Conservation (phyloP, 2,797 vertebrate genomes). For the Nannoperca obscura region DNA sequence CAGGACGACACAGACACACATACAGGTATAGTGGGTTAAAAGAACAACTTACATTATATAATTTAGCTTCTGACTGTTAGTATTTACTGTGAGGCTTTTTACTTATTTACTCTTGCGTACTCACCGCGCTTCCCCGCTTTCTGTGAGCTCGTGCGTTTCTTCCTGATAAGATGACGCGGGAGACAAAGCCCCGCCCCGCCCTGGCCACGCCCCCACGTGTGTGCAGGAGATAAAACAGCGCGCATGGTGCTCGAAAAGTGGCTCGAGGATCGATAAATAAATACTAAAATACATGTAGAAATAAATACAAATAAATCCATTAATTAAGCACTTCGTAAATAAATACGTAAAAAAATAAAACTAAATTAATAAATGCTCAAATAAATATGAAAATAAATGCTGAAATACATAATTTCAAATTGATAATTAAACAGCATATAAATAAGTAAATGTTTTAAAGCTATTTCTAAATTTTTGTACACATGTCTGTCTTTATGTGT, state of each 20-base stretch:
- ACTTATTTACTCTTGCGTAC: background rate
- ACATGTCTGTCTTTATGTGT: too few relatives aligned
- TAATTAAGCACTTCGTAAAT: too few relatives aligned
- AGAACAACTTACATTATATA: fast-evolving
- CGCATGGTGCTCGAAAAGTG: background rate
- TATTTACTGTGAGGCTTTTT: background rate
- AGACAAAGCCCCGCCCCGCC: constrained; percentile 56
- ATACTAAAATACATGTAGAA: too few relatives aligned
- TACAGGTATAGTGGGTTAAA: fast-evolving
- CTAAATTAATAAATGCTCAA: too few relatives aligned
- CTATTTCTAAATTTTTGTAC: too few relatives aligned
- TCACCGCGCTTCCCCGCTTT: background rate
- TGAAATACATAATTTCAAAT: too few relatives aligned
- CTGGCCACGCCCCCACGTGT: constrained; percentile 64
- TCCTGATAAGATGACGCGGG: constrained; percentile 74
- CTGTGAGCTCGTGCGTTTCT: constrained; percentile 22
- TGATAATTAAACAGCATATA: too few relatives aligned
- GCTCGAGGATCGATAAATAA: too few relatives aligned
- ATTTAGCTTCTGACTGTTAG: fast-evolving
- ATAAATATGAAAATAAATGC: too few relatives aligned
- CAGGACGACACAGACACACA: fast-evolving
- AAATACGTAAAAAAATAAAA: too few relatives aligned
- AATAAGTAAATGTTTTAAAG: too few relatives aligned
- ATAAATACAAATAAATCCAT: too few relatives aligned
- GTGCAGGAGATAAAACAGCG: constrained; percentile 58